Base-by-base conservation (phyloP, 2,888 invertebrate genomes). In the Ischnura elegans region DNA sequence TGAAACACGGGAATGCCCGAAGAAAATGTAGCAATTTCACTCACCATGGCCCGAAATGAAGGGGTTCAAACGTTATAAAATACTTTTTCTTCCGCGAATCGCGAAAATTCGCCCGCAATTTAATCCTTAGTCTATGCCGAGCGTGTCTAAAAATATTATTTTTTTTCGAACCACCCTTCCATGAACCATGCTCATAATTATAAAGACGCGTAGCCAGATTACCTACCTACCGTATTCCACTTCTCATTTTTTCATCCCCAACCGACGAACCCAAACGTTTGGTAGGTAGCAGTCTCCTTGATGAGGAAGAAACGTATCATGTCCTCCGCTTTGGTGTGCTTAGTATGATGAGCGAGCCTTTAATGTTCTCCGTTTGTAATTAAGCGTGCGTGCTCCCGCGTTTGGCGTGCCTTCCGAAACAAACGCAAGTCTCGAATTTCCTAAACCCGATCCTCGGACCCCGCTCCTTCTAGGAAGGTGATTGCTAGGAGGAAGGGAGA, bases 401-500 rank as follows among this genome's bases (percentile, higher is more conserved):
- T 36, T 36, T n/a, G 51, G 0, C 5, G 76, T 29, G 13, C 76
- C 76, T 76, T 13, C 76, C 76, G 36, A 61, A 61, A 25, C 21
- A 47, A 76, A 76, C 36, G 29, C 76, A 36, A 36, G 76, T 29
- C 76, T 61, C 61, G 61, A 61, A 76, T 76, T 76, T 76, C 76
- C 47, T 16, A 47, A 10, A 47, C 47, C 61, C 61, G 61, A 8
- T n/a, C 25, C 19, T n/a, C 61, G 2, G 25, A 61, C 21, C 19
- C 61, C 25, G 16, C 76, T n/a, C 76, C 76, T 76, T 76, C 76
- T 76, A 76, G 76, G 76, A 76, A 76, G 29, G 90, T 61, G 90
- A 42, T 55, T 43, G 90, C 90, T 90, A 61, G 90, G 90, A 16
- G n/a, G n/a, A 90, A n/a, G n/a, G n/a, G 90, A 8, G 76, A 43